Conservation (phyloP, 2,797 vertebrate genomes). For the Anisognathus igniventris region DNA sequence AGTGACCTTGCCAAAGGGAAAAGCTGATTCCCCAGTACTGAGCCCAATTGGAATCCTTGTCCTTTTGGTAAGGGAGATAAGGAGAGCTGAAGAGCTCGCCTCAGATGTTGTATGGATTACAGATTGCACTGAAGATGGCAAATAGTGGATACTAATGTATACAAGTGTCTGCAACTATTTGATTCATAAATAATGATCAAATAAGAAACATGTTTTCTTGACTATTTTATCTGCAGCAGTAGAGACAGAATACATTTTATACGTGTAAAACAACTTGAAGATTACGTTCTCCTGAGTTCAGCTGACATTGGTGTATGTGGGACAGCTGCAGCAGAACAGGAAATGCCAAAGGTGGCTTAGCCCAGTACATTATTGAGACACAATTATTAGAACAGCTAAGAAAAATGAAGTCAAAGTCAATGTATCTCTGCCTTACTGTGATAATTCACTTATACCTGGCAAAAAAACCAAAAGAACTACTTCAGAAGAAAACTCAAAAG, state of each 20-base stretch:
- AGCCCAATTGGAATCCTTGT: background rate
- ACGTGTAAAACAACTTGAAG: background rate
- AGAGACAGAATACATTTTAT: background rate
- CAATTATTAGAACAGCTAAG: background rate
- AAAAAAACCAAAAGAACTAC: background rate
- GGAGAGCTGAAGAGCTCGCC: background rate
- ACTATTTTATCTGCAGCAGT: background rate
- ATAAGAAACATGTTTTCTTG: background rate
- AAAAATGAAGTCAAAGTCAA: background rate
- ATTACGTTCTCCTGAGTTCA: background rate
- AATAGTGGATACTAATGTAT: background rate
- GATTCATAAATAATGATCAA: background rate
- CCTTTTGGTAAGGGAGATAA: background rate
- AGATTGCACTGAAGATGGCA: background rate
- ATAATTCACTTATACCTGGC: background rate
- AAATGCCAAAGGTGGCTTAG: background rate
- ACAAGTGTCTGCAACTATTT: background rate
- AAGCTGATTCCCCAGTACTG: background rate
- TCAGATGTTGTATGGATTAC: background rate
- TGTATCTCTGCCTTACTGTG: background rate
- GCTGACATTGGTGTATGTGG: background rate
- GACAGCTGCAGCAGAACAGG: background rate
- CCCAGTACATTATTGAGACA: background rate
- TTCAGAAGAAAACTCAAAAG: background rate
- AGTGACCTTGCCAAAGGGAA: background rate